Evolutionary conservation across 2,113 vertebrate species (phyloP), one percentile per base, ranked within the genome.

Genomic region (Serilophus lunatus): DNA sequence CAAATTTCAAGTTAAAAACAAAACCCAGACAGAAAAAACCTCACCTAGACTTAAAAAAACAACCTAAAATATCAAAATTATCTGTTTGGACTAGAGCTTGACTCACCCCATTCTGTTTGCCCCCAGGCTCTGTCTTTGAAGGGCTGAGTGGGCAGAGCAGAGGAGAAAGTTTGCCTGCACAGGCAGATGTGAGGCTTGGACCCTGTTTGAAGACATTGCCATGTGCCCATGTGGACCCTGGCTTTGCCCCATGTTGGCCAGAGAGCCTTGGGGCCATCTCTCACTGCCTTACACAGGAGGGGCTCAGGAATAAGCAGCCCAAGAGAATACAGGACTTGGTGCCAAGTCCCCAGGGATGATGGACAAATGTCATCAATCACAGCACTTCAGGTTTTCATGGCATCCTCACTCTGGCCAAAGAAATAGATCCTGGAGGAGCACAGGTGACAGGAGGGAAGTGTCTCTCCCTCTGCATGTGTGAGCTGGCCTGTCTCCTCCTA

Each of bases 181-280:
- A 14, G 70, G n/a, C 31, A 82, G 65, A 68, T 4, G 44, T 75
- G 56, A 38, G 53, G 33, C 44, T 94, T 87, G 87, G 61, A 35
- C 60, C 18, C 23, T 31, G 24, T 45, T 22, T 57, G 72, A 38
- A 74, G 86, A 36, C 19, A 3, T 12, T 1, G 8, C 24, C 3
- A 0, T 20, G 10, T 1, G 12, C 38, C 50, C 29, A 8, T 0
- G 0, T 0, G 14, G 47, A n/a, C 26, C 40, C 18, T 5, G 22
- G 56, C 81, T 44, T 47, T 64, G 75, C 20, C 38, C 22, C 18
- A 13, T 13, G 12, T 11, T 71, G 82, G 35, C 60, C 26, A 7
- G 31, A n/a, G 38, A 20, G 42, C 26, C 23, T 47, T 77, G 42
- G 63, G 16, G 15, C 9, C 3, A 1, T 20, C 40, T 56, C 49